These are phyloP conservation scores for Botia almorhae DNA, from an alignment of 2,797 vertebrate genomes.

Conservation along the genomic window DNA sequence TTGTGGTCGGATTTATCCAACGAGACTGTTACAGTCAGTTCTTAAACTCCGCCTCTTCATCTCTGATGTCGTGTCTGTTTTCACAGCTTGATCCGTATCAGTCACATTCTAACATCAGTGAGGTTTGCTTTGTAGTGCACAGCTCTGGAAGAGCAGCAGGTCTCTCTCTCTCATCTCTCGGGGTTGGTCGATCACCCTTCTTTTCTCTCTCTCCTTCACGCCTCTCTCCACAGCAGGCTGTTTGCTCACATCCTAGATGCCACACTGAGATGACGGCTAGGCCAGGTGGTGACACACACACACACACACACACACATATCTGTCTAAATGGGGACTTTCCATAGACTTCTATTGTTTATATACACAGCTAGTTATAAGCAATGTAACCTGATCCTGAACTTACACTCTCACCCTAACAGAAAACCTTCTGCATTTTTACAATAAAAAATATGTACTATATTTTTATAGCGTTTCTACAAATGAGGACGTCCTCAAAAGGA, in stretches of 20 bases:
- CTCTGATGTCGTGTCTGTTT: conserved; percentile 30
- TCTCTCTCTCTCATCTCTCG: conserved; percentile 44
- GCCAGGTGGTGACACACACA: conserved; percentile 16
- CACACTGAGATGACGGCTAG: neutral
- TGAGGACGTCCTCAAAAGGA: no score
- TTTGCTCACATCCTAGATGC: conserved; percentile 12
- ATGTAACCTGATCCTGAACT: no score
- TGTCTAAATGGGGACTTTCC: no score
- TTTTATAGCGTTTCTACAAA: no score
- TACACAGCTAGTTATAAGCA: no score
- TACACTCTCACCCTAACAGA: no score
- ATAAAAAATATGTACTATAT: no score
- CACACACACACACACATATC: neutral
- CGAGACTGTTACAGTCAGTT: neutral
- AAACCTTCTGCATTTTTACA: no score
- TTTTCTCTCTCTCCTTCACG: conserved; percentile 39
- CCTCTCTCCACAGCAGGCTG: conserved; percentile 29
- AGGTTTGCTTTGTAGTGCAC: conserved; percentile 40
- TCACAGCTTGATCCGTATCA: neutral
- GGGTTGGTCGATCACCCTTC: neutral
- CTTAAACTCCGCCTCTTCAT: neutral
- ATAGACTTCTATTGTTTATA: no score
- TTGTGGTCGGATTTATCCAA: neutral
- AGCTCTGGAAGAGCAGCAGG: conserved; percentile 37
- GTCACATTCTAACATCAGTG: conserved; percentile 6